Percentiles rank a stretch among this genome's conserved stretches.
phyloP scores from a whole-genome alignment of 2,888 invertebrate species.

The Eubasilissa splendida region DNA sequence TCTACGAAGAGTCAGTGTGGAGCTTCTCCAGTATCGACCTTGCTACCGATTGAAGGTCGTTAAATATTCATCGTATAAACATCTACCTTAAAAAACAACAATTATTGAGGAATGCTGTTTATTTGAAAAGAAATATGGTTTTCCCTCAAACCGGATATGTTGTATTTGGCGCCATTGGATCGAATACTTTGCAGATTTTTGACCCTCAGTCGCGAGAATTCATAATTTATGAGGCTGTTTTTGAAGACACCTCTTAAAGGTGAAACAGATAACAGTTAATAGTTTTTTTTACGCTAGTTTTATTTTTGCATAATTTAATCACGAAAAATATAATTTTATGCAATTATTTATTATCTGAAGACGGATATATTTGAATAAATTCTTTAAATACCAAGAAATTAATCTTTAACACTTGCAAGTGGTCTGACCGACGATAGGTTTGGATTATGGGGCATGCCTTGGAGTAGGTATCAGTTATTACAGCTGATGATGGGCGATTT shows the following conservation, averaged over 20 bases:
- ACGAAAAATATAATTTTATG: no score
- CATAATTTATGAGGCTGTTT: conserved; percentile 19
- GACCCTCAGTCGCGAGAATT: conserved; percentile 6
- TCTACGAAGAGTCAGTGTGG: no score
- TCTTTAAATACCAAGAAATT: no score
- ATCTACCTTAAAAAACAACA: background rate
- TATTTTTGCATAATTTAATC: no score
- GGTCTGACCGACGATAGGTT: no score
- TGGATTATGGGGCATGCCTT: no score
- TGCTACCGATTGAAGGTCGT: conserved; percentile 19
- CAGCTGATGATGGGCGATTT: no score
- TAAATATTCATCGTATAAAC: conserved; percentile 1
- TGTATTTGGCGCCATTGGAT: conserved; percentile 10
- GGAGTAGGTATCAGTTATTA: no score
- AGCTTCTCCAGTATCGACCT: background rate
- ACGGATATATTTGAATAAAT: no score
- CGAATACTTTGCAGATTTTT: conserved; percentile 27
- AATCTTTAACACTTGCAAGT: no score
- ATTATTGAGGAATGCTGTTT: conserved; percentile 4
- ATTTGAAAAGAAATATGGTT: conserved; percentile 13
- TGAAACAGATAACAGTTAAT: conserved; percentile 18
- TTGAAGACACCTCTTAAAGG: conserved; percentile 27
- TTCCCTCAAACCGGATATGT: conserved; percentile 17
- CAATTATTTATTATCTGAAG: no score
- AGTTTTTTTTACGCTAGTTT: no score